Evolutionary conservation across 1,140 invertebrate species (phyloP), one percentile per base, ranked within the genome.

Genomic region (Drosophila chauvacae): DNA sequence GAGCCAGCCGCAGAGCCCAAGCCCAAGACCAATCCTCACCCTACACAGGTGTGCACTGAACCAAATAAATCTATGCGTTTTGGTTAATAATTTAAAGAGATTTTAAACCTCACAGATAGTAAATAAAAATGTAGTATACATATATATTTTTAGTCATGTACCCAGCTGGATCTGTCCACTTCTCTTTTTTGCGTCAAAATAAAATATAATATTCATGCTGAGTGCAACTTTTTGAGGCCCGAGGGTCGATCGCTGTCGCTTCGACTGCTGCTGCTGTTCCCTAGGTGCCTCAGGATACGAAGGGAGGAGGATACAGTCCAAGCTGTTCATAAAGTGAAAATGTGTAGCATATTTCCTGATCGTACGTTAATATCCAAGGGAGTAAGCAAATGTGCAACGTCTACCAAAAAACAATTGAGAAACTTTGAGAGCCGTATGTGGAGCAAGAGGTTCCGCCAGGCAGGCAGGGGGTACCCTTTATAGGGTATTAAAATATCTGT

Each of bases 191-290:
- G 61, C 48, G 64, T 71, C 79, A 79, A 81, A 77, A 82, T 77
- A 87, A 79, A 78, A 83, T 87, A 87, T 80, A 88, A 87, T 83
- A 87, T 86, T 74, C 79, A 77, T 82, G 83, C 83, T 86, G 82
- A 64, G 82, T 83, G 37, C 77, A 58, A 77, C 63, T 70, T 72
- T 55, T 72, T 62, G 58, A 57, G 80, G 55, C 83, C 71, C 51
- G 78, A 50, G 73, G 82, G 68, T 30, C 71, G 63, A 83, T 59
- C 64, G 55, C 59, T 60, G 80, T 61, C 61, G 57, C 61, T 57
- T 72, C 51, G 51, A 56, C 51, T 60, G 79, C 57, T 44, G 78
- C 48, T 50, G 47, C 30, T 45, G 80, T 62, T 77, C 66, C 72
- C 57, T 64, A 57, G 63, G 35, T 57, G 75, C 75, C 56, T 41